Evolutionary conservation across 2,888 invertebrate species (phyloP).

Genomic region (Lissonota sp.): DNA sequence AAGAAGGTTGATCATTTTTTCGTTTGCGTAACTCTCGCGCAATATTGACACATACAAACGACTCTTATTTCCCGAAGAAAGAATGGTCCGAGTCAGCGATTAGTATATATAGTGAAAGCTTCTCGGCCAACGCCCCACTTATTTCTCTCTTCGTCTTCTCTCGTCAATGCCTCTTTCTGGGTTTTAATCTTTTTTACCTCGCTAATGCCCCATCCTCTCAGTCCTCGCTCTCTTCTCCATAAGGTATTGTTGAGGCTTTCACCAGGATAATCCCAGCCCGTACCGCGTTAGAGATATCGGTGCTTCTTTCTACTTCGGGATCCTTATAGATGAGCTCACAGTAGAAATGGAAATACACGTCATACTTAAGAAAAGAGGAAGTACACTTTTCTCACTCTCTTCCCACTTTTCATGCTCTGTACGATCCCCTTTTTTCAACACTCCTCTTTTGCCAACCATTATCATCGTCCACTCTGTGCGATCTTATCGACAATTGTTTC

Average conservation of each 20-base stretch:
- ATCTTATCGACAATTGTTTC: background rate
- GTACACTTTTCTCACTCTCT: conserved; percentile 8
- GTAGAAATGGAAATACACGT: conserved; percentile 24
- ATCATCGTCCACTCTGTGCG: conserved; percentile 16
- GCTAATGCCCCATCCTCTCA: conserved; percentile 32
- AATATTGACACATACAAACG: background rate
- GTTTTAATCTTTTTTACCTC: conserved; percentile 53
- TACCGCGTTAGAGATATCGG: conserved; percentile 50
- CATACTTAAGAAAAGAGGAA: conserved; percentile 5
- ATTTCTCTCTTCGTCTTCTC: conserved; percentile 20
- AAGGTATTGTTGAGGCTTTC: conserved; percentile 61
- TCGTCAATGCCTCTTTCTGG: conserved; percentile 17
- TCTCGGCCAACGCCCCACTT: conserved; percentile 44
- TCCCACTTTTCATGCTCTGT: conserved; percentile 1
- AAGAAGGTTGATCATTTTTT: no score
- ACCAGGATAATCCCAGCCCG: conserved; percentile 54
- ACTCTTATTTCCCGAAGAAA: background rate
- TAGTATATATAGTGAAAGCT: conserved; percentile 32
- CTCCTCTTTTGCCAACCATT: background rate
- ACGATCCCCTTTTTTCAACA: conserved; percentile 1
- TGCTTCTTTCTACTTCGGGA: conserved; percentile 4
- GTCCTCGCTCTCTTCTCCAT: conserved; percentile 24
- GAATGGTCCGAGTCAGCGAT: conserved; percentile 32
- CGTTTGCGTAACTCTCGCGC: no score
- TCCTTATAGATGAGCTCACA: background rate